These are phyloP conservation scores for Chaetodon auriga DNA, from an alignment of 2,113 vertebrate genomes.

Conservation along the genomic window DNA sequence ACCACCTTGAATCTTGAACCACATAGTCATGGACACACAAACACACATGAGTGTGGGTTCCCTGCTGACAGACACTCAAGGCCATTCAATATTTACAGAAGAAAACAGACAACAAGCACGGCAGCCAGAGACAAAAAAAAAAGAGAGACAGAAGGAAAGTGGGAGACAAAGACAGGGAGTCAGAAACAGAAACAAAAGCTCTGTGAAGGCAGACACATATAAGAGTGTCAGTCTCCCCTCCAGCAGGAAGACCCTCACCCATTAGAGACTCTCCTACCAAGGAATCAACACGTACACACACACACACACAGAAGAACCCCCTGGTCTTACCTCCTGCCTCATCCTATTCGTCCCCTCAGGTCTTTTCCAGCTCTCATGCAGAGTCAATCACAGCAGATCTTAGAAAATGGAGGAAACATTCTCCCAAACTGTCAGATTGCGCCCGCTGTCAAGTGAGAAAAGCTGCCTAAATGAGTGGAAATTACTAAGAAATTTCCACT, in stretches of 20 bases:
- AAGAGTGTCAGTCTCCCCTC: conserved; percentile 11
- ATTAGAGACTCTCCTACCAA: conserved; percentile 29
- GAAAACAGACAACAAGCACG: conserved; percentile 51
- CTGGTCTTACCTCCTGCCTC: neutral
- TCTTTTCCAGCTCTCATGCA: conserved; percentile 20
- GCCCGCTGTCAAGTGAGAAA: conserved; percentile 17
- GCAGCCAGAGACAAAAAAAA: conserved; percentile 28
- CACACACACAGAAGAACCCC: neutral
- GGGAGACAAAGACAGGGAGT: conserved; percentile 40
- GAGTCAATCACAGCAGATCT: conserved; percentile 40
- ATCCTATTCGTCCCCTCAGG: neutral
- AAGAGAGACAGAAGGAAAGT: conserved; percentile 39
- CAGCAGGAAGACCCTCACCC: conserved; percentile 17
- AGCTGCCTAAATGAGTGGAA: conserved; percentile 18
- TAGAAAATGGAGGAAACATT: neutral
- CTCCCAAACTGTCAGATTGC: conserved; percentile 12
- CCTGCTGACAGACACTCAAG: conserved; percentile 61
- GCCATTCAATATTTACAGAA: conserved; percentile 61
- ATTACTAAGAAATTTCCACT: conserved; percentile 23
- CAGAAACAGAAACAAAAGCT: conserved; percentile 37
- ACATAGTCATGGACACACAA: neutral
- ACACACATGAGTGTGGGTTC: conserved; percentile 23
- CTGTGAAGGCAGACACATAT: conserved; percentile 6
- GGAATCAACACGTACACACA: conserved; percentile 21
- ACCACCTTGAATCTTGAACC: neutral